Conservation (phyloP, 1,140 invertebrate genomes). For the Drosophila guanche region DNA sequence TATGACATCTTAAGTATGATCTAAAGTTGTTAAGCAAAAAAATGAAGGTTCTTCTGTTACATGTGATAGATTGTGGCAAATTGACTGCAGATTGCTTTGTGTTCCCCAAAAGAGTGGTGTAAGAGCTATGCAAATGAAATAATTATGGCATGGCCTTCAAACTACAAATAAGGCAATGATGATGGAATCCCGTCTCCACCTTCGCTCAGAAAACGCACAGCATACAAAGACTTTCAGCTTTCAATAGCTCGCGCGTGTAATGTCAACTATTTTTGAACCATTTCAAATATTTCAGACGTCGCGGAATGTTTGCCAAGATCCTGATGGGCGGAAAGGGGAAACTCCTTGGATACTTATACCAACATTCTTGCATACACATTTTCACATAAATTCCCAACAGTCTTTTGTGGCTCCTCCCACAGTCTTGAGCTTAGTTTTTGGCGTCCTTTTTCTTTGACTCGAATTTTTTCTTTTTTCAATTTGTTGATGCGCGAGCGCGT, state of each 20-base stretch:
- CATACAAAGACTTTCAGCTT: no score
- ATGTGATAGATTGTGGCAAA: conserved; percentile 62
- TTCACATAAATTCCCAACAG: no score
- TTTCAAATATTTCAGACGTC: no score
- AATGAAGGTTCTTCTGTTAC: conserved; percentile 21
- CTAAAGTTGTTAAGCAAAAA: conserved; percentile 24
- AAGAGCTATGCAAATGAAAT: conserved; percentile 29
- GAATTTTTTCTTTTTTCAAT: conserved; percentile 63
- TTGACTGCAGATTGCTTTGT: conserved; percentile 51
- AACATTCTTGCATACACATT: no score
- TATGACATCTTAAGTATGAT: conserved; percentile 73
- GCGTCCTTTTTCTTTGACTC: conserved; percentile 17
- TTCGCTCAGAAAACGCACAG: no score
- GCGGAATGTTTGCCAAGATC: no score
- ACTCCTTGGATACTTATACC: no score
- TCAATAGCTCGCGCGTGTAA: no score
- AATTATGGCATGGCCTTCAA: neutral
- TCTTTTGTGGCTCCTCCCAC: no score
- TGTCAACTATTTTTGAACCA: no score
- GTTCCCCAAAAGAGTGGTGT: conserved; percentile 18
- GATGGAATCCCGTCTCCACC: no score
- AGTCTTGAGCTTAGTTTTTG: neutral
- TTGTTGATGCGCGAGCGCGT: conserved; percentile 46
- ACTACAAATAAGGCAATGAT: neutral
- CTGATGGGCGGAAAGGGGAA: no score